Base-by-base conservation (phyloP, 2,888 invertebrate species). In the Ophonus ardosiacus region DNA sequence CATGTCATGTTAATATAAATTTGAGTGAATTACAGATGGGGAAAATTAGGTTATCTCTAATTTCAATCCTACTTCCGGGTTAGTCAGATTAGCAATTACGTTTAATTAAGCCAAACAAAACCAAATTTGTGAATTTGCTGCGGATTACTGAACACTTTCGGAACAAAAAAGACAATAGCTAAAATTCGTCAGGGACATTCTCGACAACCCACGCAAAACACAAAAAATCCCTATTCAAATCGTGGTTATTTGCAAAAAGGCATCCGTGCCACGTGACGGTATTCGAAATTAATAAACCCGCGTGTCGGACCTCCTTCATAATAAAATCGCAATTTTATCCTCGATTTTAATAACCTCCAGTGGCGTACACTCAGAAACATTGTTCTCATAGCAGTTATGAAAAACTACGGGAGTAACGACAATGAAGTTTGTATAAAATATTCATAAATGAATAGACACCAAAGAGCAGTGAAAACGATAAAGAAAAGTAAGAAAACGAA, bases 251-350 rank as follows among this genome's bases (percentile, higher is more conserved):
- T 78, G 59, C 78, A 78, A 74, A 74, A 74, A 74, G 56, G 74
- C 74, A 74, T 74, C 24, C 40, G 31, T 3, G 31, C 79, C 79
- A 38, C 79, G 61, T 38, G 38, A 18, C 59, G 61, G 31, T 51
- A 81, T 81, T 65, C 63, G 24, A 81, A 81, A 81, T 81, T 81
- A 81, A 81, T 81, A 81, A 81, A 81, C 63, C 65, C 81, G 17
- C 13, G 63, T 63, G 80, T 80, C 65, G 63, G 81, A 17, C 65
- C 65, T 81, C 57, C 81, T 81, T 65, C 63, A 81, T 81, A 81
- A 81, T 81, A 81, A 81, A 81, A 81, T 81, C 65, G 81, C 81
- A 81, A 81, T 81, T 81, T 81, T 81, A 65, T 63, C 81, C 43
- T 24, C 21, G 51, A 81, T 81, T 81, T 81, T 81, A 81, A 81